Conservation (phyloP, 2,888 invertebrate species). For the Malthinus seriepunctatus region DNA sequence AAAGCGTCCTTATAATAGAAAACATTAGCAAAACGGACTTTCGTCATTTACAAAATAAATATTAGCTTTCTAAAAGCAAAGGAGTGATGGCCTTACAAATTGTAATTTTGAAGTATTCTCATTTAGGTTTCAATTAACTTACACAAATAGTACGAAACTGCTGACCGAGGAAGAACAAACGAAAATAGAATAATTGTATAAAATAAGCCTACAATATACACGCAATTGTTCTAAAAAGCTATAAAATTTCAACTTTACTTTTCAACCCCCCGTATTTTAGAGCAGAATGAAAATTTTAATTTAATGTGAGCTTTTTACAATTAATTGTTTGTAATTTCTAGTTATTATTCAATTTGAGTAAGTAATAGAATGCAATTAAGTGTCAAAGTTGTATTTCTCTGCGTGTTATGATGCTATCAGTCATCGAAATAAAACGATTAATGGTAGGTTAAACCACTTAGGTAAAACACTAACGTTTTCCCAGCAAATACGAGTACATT, state of each 20-base stretch:
- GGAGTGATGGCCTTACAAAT: constrained; percentile 28
- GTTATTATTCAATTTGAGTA: constrained; percentile 1
- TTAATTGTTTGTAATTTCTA: too few species aligned
- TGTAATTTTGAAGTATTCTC: constrained; percentile 31
- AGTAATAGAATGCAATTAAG: constrained; percentile 16
- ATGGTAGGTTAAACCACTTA: constrained; percentile 18
- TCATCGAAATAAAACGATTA: constrained; percentile 17
- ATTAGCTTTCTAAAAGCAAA: constrained; percentile 35
- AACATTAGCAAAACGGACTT: constrained; percentile 29
- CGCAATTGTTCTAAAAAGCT: neutral
- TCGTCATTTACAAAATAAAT: constrained; percentile 37
- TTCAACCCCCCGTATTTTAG: too few species aligned
- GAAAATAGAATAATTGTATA: constrained; percentile 22
- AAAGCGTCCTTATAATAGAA: constrained; percentile 16
- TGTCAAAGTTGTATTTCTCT: constrained; percentile 13
- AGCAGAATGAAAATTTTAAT: too few species aligned
- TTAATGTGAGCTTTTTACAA: too few species aligned
- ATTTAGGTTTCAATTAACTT: constrained; percentile 39
- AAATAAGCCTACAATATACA: constrained; percentile 13
- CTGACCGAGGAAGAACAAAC: constrained; percentile 22
- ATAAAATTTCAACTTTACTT: too few species aligned
- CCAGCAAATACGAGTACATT: constrained; percentile 20
- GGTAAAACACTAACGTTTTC: constrained; percentile 18
- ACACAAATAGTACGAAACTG: constrained; percentile 33
- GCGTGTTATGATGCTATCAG: constrained; percentile 25